Evolutionary conservation across 2,797 vertebrate species (phyloP).

Genomic region (Bothrops alternatus): DNA sequence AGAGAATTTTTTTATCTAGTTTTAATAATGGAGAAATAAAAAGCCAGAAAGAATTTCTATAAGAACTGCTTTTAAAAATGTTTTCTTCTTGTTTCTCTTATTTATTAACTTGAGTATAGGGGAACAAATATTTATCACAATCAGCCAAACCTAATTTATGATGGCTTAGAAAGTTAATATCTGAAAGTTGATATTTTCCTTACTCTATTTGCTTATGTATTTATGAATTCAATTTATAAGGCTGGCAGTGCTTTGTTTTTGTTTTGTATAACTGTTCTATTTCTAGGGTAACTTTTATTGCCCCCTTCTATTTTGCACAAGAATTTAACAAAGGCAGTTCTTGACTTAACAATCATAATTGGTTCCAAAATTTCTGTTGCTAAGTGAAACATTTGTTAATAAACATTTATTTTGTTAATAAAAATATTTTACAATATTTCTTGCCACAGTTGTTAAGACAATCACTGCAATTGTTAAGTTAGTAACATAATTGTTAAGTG

Average conservation of each 20-base stretch:
- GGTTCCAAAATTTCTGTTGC: too few relatives aligned
- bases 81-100: conserved; percentile 27
- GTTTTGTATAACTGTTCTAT: neutral
- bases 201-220: neutral
- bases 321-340: neutral
- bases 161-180: neutral
- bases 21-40: neutral
- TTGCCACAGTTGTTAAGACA: too few relatives aligned
- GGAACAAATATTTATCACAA: conserved; percentile 5
- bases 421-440: too few relatives aligned
- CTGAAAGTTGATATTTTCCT: neutral
- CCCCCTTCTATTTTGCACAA: neutral
- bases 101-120: neutral
- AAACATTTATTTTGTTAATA: too few relatives aligned
- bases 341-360: too few relatives aligned
- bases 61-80: neutral
- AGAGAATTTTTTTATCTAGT: neutral
- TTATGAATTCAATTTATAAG: neutral
- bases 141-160: neutral
- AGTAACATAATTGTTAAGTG: too few relatives aligned
- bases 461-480: too few relatives aligned
- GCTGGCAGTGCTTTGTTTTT: neutral
- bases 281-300: neutral
- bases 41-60: neutral
- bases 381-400: too few relatives aligned